phyloP scores from a whole-genome alignment of 2,113 vertebrate genomes.

The Atractosteus spatula region DNA sequence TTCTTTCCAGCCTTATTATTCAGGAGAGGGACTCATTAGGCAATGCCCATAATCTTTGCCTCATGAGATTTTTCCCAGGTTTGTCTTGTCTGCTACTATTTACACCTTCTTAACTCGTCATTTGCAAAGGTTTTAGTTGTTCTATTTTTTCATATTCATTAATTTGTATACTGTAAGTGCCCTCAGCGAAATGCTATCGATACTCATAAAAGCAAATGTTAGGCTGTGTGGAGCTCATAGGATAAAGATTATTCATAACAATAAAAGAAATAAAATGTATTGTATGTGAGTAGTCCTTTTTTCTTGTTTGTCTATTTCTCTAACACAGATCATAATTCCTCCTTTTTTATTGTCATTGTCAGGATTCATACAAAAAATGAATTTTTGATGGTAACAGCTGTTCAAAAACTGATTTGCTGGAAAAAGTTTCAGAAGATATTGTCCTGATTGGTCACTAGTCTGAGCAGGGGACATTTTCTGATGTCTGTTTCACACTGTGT shows the following conservation, averaged over 20 bases:
- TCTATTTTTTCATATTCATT: too few relatives aligned
- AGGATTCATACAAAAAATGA: constrained; percentile 59
- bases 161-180: constrained; percentile 41
- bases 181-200: constrained; percentile 38
- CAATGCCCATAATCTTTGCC: too few relatives aligned
- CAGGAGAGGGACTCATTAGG: constrained; percentile 39
- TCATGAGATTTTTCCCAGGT: too few relatives aligned
- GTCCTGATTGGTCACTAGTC: constrained; percentile 50
- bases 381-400: constrained; percentile 56
- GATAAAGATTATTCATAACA: too few relatives aligned
- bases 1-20: constrained; percentile 29
- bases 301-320: constrained; percentile 39
- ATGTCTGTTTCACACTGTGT: constrained; percentile 55
- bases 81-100: too few relatives aligned
- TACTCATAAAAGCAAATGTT: constrained; percentile 62
- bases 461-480: constrained; percentile 31
- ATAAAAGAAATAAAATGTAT: too few relatives aligned
- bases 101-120: too few relatives aligned
- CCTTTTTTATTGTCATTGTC: constrained; percentile 59
- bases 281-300: too few relatives aligned
- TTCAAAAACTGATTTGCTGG: constrained; percentile 59
- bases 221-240: constrained; percentile 49
- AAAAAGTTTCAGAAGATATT: constrained; percentile 57
- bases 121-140: too few relatives aligned
- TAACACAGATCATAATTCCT: constrained; percentile 63